Evolutionary conservation across 1,140 invertebrate species (phyloP).

Genomic region (Diorhabda carinulata): DNA sequence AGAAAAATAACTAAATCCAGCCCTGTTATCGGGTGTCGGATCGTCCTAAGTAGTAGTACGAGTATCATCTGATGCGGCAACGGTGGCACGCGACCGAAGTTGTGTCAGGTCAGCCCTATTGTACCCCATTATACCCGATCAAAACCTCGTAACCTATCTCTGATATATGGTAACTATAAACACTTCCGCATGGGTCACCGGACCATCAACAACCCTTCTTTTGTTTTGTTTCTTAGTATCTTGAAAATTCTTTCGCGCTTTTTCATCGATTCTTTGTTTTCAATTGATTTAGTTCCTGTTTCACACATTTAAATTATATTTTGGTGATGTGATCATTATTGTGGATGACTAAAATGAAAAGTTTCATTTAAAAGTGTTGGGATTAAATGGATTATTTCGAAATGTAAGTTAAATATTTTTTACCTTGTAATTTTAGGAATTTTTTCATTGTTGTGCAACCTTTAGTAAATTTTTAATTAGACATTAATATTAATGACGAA

Average conservation of each 20-base stretch:
- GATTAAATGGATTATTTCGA: no score
- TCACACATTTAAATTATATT: not conserved
- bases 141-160: not conserved
- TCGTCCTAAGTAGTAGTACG: conserved; percentile 23
- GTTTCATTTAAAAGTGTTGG: no score
- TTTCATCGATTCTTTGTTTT: no score
- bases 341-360: not conserved
- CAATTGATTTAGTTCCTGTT: no score
- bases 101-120: conserved; percentile 27
- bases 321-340: conserved; percentile 3
- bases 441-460: no score
- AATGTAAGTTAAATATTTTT: no score
- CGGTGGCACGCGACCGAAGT: conserved; percentile 15
- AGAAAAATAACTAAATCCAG: conserved; percentile 6
- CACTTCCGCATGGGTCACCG: conserved; percentile 27
- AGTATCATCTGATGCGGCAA: not conserved
- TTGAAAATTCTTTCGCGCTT: no score
- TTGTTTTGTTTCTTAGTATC: not conserved
- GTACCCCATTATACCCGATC: not conserved
- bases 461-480: no score
- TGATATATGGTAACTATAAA: conserved; percentile 7
- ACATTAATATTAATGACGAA: no score
- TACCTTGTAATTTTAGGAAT: no score
- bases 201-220: conserved; percentile 14
- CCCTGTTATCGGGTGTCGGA: conserved; percentile 31